Percentiles rank a stretch among this genome's conserved stretches.
These are phyloP conservation scores for Lamellibrachia luymesi DNA, from an alignment of 1,140 invertebrate genomes.

Conservation along the genomic window DNA sequence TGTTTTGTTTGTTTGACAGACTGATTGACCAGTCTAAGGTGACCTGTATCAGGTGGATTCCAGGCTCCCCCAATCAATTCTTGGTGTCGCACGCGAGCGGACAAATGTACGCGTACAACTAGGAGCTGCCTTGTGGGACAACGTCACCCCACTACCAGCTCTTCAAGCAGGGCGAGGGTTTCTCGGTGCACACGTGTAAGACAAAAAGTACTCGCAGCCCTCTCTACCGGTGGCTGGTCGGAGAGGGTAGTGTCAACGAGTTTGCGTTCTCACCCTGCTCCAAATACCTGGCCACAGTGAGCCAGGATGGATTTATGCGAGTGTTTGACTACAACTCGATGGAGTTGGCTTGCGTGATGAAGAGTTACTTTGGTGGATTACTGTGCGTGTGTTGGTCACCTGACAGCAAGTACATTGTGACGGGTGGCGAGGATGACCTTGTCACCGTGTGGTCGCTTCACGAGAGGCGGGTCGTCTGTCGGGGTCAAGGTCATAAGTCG, in stretches of 20 bases:
- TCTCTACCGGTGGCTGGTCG: conserved; percentile 68
- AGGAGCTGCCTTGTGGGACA: conserved; percentile 85
- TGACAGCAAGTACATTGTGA: conserved; percentile 91
- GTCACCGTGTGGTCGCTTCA: conserved; percentile 96
- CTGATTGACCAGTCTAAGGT: conserved; percentile 97
- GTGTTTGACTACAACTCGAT: conserved; percentile 97
- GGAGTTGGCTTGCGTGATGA: conserved; percentile 81
- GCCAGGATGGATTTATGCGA: conserved; percentile 93
- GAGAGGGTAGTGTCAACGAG: conserved; percentile 87
- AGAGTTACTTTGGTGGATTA: conserved; percentile 93
- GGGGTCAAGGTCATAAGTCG: conserved; percentile 88
- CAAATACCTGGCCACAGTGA: conserved; percentile 73
- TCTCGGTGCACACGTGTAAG: conserved; percentile 91
- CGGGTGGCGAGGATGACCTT: conserved; percentile 97
- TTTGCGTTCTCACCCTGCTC: conserved; percentile 96
- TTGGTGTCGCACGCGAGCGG: conserved; percentile 92
- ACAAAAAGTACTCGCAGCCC: conserved; percentile 95
- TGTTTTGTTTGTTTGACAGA: conserved; percentile 62
- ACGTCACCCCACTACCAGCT: conserved; percentile 84
- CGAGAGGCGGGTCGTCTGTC: conserved; percentile 88
- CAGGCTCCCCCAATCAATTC: conserved; percentile 88
- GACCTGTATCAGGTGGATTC: conserved; percentile 98
- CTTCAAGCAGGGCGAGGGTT: conserved; percentile 93
- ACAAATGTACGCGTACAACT: conserved; percentile 97
- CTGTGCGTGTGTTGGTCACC: conserved; percentile 96